Conservation (phyloP, 2,888 invertebrate genomes). For the Toxonevra muliebris region DNA sequence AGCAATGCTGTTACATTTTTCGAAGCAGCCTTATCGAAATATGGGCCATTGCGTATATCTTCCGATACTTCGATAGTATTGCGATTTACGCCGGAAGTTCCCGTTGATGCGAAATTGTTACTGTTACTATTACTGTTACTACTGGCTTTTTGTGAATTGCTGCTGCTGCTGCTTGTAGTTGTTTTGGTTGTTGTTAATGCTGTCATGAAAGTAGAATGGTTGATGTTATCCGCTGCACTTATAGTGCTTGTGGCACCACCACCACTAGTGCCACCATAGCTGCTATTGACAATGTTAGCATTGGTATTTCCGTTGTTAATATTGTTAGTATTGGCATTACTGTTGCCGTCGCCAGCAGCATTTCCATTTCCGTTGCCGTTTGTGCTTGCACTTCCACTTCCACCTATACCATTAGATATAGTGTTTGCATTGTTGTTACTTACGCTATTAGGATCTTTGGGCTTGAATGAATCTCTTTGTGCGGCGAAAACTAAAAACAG, state of each 20-base stretch:
- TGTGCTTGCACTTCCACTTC: slow-evolving; percentile 29
- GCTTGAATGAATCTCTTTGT: slow-evolving; percentile 61
- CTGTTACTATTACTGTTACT: slow-evolving; percentile 46
- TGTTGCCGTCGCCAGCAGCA: slow-evolving; percentile 31
- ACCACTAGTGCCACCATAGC: slow-evolving; percentile 20
- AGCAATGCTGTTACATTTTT: slow-evolving; percentile 83
- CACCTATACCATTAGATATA: slow-evolving; percentile 45
- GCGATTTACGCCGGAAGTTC: slow-evolving; percentile 51
- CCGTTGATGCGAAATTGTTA: slow-evolving; percentile 15
- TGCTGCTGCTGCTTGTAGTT: slow-evolving; percentile 35
- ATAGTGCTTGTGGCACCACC: slow-evolving; percentile 28
- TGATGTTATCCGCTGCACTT: slow-evolving; percentile 33
- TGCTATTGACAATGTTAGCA: slow-evolving; percentile 22
- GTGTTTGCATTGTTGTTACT: slow-evolving; percentile 52
- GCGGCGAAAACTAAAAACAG: slow-evolving; percentile 56
- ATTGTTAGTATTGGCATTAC: slow-evolving; percentile 40
- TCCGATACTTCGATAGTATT: slow-evolving; percentile 63
- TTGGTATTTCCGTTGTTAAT: slow-evolving; percentile 42
- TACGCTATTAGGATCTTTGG: slow-evolving; percentile 56
- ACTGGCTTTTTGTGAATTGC: slow-evolving; percentile 46
- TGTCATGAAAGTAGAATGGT: slow-evolving; percentile 27
- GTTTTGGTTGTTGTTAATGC: slow-evolving; percentile 37
- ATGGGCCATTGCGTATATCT: slow-evolving; percentile 73
- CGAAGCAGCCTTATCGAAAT: slow-evolving; percentile 78
- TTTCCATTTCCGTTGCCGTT: slow-evolving; percentile 41